These are phyloP conservation scores for Phrynocephalus guinanensis DNA, from an alignment of 2,797 vertebrate species.

Conservation along the genomic window DNA sequence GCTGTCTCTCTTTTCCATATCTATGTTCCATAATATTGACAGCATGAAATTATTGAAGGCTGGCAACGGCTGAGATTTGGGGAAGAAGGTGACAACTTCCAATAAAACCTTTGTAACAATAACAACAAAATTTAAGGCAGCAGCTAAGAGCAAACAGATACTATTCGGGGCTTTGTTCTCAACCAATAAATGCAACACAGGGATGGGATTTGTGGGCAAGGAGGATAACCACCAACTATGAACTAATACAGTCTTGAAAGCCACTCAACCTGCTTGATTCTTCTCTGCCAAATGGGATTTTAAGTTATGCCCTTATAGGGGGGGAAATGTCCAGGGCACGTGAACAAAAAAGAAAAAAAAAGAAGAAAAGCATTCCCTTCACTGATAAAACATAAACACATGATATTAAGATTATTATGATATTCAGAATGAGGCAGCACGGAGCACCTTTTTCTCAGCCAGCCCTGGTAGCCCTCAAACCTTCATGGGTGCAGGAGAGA, in stretches of 20 bases:
- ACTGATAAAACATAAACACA: constrained; percentile 46
- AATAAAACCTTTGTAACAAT: too few relatives aligned
- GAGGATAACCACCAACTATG: too few relatives aligned
- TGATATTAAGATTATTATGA: constrained; percentile 45
- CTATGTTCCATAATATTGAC: not conserved
- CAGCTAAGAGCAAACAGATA: not conserved
- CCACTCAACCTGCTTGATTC: not conserved
- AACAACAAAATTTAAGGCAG: too few relatives aligned
- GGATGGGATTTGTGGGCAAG: too few relatives aligned
- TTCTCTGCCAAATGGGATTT: not conserved
- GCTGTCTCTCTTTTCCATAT: not conserved
- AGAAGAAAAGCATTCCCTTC: constrained; percentile 40
- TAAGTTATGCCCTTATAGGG: not conserved
- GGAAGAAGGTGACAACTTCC: not conserved
- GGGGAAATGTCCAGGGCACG: constrained; percentile 6
- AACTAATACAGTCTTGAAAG: not conserved
- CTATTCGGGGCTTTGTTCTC: not conserved
- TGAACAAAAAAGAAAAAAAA: constrained; percentile 23
- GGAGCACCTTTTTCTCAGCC: not conserved
- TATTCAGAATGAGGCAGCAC: constrained; percentile 27
- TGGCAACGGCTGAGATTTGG: too few relatives aligned
- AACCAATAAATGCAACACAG: too few relatives aligned
- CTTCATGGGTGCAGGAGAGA: not conserved
- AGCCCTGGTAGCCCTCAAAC: not conserved
- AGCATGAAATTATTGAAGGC: not conserved